A percentile compares a stretch with the other conserved stretches of the same genome.
phyloP scores from a whole-genome alignment of 1,140 invertebrate genomes.

The Drosophila auraria region DNA sequence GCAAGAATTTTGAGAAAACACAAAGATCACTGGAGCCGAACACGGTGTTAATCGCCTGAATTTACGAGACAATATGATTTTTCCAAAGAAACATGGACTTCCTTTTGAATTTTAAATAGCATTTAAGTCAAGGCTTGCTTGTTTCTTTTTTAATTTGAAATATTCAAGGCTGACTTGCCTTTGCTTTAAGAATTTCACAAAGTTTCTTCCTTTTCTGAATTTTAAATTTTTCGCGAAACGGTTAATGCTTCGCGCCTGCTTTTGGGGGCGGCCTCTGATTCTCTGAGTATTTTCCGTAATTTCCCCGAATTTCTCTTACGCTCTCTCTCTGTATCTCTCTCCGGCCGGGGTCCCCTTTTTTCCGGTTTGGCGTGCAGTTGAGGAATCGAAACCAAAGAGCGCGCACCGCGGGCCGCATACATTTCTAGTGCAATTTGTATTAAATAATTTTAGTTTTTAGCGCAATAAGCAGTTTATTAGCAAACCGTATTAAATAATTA shows the following conservation, averaged over 20 bases:
- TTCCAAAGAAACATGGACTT: neutral
- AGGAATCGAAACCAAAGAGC: slow-evolving; percentile 51
- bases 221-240: slow-evolving; percentile 12
- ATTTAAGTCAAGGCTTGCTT: slow-evolving; percentile 20
- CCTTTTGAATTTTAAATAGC: neutral
- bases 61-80: slow-evolving; percentile 10
- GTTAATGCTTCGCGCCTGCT: slow-evolving; percentile 7
- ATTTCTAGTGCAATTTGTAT: slow-evolving; percentile 62
- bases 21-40: neutral
- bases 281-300: slow-evolving; percentile 8
- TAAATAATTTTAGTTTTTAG: slow-evolving; percentile 47
- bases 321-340: slow-evolving; percentile 8
- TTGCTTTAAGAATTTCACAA: too few relatives aligned
- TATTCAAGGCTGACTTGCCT: neutral
- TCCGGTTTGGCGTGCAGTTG: slow-evolving; percentile 48
- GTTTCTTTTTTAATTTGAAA: neutral
- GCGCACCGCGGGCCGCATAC: slow-evolving; percentile 54
- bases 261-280: slow-evolving; percentile 18
- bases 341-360: slow-evolving; percentile 8
- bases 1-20: slow-evolving; percentile 15
- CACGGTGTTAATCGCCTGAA: slow-evolving; percentile 2
- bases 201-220: neutral
- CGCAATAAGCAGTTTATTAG: neutral
- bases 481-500: neutral
- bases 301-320: slow-evolving; percentile 16